Percentiles rank a stretch among this genome's conserved stretches.
These are phyloP conservation scores for Prosapia bicincta DNA, from an alignment of 2,888 invertebrate genomes.

Conservation along the genomic window DNA sequence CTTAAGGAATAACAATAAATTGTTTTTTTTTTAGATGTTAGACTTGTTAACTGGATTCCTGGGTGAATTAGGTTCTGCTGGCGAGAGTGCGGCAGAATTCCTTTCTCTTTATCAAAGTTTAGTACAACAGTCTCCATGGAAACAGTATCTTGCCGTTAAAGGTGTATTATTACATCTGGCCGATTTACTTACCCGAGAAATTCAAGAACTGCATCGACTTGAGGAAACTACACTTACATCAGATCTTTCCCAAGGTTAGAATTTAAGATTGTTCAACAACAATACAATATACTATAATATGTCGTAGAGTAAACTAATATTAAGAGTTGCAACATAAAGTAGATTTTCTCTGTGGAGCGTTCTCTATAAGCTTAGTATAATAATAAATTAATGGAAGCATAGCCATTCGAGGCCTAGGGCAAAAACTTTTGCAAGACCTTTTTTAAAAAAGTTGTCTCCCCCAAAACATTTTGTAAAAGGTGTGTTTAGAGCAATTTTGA, in stretches of 20 bases:
- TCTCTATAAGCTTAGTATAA: too few species aligned
- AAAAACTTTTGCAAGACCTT: too few species aligned
- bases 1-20: neutral
- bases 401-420: too few species aligned
- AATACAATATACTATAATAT: too few species aligned
- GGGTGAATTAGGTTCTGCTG: constrained; percentile 79
- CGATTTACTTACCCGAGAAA: constrained; percentile 82
- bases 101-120: constrained; percentile 80
- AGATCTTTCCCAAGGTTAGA: constrained; percentile 78
- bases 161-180: constrained; percentile 84
- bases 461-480: too few species aligned
- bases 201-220: constrained; percentile 79
- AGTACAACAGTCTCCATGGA: constrained; percentile 86
- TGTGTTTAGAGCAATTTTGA: too few species aligned
- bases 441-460: too few species aligned
- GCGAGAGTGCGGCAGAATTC: constrained; percentile 91
- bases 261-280: too few species aligned
- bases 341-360: too few species aligned
- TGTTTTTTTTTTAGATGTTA: constrained; percentile 66
- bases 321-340: too few species aligned
- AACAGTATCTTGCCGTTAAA: constrained; percentile 84
- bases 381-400: too few species aligned
- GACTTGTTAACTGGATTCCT: constrained; percentile 85
- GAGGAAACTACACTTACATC: constrained; percentile 93
- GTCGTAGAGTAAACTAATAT: too few species aligned